Base-by-base conservation (phyloP, 2,888 invertebrate genomes). In the Mycogona germanica region DNA sequence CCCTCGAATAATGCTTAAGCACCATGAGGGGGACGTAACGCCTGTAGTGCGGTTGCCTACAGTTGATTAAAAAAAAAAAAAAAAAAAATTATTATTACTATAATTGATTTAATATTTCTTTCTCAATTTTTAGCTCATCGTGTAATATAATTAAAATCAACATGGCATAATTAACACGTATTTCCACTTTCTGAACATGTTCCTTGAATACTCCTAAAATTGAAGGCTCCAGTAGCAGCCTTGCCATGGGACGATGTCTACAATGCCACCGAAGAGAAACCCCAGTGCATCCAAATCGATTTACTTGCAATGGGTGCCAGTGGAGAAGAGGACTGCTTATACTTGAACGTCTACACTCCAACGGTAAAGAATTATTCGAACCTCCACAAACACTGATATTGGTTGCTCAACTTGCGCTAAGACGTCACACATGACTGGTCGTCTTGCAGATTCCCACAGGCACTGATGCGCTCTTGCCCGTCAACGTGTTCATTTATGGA, bases 401-500 rank as follows among this genome's bases (percentile, higher is more conserved):
- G n/a, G 14, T 42, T 42, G 23, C 19, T n/a, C 21, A 44, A 19
- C 5, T 23, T 23, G 21, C 2, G 2, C 7, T 21, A 23, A 6
- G 23, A 45, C 4, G 12, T 23, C 17, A 28, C 3, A 19, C 19
- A 5, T 12, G 5, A 2, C 2, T 9, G 17, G 19, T 30, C 30
- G n/a, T 30, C 7, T 26, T 26, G 12, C 30, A 47, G 47, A 4
- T 47, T 9, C 47, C 47, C 4, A 30, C n/a, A 4, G 47, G 12
- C 21, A 19, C 14, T 2, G 29, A 29, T 9, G 29, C n/a, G 23
- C 29, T 30, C n/a, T 38, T 48, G 40, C 51, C 58, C n/a, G 61
- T 61, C 9, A 58, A 59, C 53, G 59, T 61, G 2, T 60, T 56
- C 40, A 45, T 61, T 32, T 59, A 61, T 49, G 61, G 61, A 3